phyloP scores from a whole-genome alignment of 2,888 invertebrate genomes.

The Frankliniella fusca region DNA sequence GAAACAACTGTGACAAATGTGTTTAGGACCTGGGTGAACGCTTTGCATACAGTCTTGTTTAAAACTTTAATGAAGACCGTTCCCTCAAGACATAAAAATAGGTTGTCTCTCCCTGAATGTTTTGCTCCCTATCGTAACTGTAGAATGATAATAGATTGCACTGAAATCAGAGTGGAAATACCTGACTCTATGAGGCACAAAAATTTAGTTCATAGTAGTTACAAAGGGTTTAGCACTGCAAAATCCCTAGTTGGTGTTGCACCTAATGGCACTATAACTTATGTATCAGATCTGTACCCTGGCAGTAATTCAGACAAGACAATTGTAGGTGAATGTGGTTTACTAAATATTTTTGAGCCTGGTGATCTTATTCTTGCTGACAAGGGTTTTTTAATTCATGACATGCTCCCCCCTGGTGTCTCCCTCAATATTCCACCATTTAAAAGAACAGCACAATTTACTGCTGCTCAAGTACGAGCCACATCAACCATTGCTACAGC shows the following conservation, averaged over 20 bases:
- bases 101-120: not conserved
- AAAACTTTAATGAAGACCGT: not conserved
- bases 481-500: conserved; percentile 25
- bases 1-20: not conserved
- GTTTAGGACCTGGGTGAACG: not conserved
- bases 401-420: conserved; percentile 18
- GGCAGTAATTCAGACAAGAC: conserved; percentile 29
- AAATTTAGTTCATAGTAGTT: conserved; percentile 22
- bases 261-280: conserved; percentile 31
- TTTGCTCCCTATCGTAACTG: not conserved
- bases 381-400: too few relatives aligned
- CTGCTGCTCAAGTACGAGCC: conserved; percentile 1
- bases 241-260: conserved; percentile 30
- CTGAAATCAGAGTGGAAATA: conserved; percentile 27
- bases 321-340: conserved; percentile 26
- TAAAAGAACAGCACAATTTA: not conserved
- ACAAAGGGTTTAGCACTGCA: conserved; percentile 28
- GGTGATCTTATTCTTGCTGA: conserved; percentile 31
- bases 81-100: not conserved
- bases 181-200: conserved; percentile 20
- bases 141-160: conserved; percentile 31
- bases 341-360: conserved; percentile 27
- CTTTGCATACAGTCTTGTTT: not conserved
- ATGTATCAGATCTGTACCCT: conserved; percentile 29
- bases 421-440: not conserved